phyloP scores from a whole-genome alignment of 2,888 invertebrate genomes.

The Rhogogaster chlorosoma region DNA sequence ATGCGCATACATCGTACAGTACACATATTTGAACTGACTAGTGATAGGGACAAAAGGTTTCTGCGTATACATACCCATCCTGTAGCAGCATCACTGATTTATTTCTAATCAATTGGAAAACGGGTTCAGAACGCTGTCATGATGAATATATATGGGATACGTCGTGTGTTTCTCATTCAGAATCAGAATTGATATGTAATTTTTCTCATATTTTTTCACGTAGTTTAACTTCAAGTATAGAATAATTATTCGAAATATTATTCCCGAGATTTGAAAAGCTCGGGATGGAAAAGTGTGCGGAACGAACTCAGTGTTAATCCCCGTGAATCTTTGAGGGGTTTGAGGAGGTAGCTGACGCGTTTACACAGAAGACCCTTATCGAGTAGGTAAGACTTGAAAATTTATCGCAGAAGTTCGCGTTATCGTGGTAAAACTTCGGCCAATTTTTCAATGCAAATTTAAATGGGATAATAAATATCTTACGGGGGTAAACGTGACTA shows the following conservation, averaged over 20 bases:
- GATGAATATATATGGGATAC: background rate
- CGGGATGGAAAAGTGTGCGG: background rate
- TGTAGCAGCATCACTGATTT: background rate
- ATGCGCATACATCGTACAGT: too few relatives aligned
- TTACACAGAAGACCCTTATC: conserved; percentile 36
- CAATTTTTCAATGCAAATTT: conserved; percentile 66
- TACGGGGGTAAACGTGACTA: conserved; percentile 49
- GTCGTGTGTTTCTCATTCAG: background rate
- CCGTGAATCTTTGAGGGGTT: background rate
- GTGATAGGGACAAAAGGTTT: background rate
- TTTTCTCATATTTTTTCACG: background rate
- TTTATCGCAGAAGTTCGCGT: conserved; percentile 44
- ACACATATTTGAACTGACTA: background rate
- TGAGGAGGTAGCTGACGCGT: conserved; percentile 6
- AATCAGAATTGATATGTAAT: too few relatives aligned
- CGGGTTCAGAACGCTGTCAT: background rate
- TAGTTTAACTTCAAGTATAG: background rate
- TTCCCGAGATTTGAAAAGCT: background rate
- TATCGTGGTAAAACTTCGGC: conserved; percentile 48
- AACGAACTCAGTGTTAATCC: background rate
- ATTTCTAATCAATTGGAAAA: background rate
- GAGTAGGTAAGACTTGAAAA: conserved; percentile 30
- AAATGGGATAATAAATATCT: conserved; percentile 67
- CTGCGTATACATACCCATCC: background rate
- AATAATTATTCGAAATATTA: conserved; percentile 6